Evolutionary conservation across 1,140 invertebrate species (phyloP), one percentile per base, ranked within the genome.

Genomic region (Coelopa frigida): DNA sequence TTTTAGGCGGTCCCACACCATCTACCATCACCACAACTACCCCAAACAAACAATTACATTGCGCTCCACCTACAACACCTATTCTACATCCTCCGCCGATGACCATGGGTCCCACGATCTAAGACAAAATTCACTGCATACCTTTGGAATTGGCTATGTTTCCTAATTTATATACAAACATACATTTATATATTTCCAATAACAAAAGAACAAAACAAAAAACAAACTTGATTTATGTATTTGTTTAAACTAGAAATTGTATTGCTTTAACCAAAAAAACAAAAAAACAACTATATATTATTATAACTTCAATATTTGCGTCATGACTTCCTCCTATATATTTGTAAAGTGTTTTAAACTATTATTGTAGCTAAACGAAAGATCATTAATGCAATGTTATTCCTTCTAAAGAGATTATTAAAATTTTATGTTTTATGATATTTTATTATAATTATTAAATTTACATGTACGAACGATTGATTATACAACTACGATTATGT

Each of bases 41-140:
- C 40, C 18, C 52, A 38, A 27, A 11, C 46, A 38, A 38, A 33
- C 36, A 29, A 46, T 32, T 27, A 38, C 45, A 46, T 29, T 18
- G 24, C 37, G 27, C 50, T 46, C 7, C 59, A 58, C 1, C 48
- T 46, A 11, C 54, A 54, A n/a, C 52, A 49, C 14, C 52, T 41
- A 22, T 41, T 38, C 46, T 50, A 42, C 55, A 56, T 33, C 47
- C 48, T 32, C 45, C 50, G 27, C 32, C 39, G 31, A 48, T 43
- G 22, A 14, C 46, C 7, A 48, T 41, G 39, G 38, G 42, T 40
- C n/a, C 33, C 11, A 44, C n/a, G n/a, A n/a, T n/a, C n/a, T n/a
- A n/a, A n/a, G n/a, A n/a, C n/a, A n/a, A n/a, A n/a, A n/a, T n/a
- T n/a, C n/a, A n/a, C n/a, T n/a, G n/a, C 7, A 12, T 21, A 20